Percentiles rank a stretch among this genome's conserved stretches.
Evolutionary conservation across 2,797 vertebrate species (phyloP).

Genomic region (Rhinichthys osculus): DNA sequence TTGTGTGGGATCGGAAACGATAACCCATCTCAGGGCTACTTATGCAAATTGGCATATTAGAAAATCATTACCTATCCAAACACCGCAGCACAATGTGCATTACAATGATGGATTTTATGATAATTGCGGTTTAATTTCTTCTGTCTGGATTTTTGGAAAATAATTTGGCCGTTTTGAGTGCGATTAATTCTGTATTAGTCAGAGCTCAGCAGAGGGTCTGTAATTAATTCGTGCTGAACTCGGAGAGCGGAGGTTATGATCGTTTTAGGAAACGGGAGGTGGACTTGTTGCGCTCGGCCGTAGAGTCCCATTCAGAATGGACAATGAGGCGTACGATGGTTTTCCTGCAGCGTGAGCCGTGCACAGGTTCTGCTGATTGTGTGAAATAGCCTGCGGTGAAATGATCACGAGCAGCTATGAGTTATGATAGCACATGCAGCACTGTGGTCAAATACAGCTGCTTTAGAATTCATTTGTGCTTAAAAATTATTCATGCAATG

Average conservation of each 20-base stretch:
- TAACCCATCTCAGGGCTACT: conserved; percentile 98
- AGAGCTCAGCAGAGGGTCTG: conserved; percentile 84
- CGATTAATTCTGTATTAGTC: conserved; percentile 98
- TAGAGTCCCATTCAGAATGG: conserved; percentile 58
- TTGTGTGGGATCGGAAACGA: conserved; percentile 96
- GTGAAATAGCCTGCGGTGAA: conserved; percentile 40
- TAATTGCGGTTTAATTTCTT: conserved; percentile 98
- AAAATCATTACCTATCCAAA: conserved; percentile 99
- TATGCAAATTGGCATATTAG: conserved; percentile 99
- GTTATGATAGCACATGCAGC: conserved; percentile 3
- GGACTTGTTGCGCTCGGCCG: conserved; percentile 58
- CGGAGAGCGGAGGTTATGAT: conserved; percentile 66
- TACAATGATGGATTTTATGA: conserved; percentile 99
- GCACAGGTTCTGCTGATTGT: conserved; percentile 4
- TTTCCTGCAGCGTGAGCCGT: conserved; percentile 9
- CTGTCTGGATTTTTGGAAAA: conserved; percentile 86
- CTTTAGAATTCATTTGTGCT: not conserved
- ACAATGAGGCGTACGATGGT: conserved; percentile 51
- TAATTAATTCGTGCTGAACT: conserved; percentile 71
- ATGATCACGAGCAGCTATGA: conserved; percentile 14
- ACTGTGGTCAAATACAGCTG: conserved; percentile 23
- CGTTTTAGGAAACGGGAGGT: conserved; percentile 65
- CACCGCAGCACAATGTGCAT: conserved; percentile 97
- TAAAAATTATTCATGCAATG: conserved; percentile 5
- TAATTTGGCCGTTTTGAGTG: conserved; percentile 90